phyloP scores from a whole-genome alignment of 1,140 invertebrate genomes.

The Ceratina japonica region DNA sequence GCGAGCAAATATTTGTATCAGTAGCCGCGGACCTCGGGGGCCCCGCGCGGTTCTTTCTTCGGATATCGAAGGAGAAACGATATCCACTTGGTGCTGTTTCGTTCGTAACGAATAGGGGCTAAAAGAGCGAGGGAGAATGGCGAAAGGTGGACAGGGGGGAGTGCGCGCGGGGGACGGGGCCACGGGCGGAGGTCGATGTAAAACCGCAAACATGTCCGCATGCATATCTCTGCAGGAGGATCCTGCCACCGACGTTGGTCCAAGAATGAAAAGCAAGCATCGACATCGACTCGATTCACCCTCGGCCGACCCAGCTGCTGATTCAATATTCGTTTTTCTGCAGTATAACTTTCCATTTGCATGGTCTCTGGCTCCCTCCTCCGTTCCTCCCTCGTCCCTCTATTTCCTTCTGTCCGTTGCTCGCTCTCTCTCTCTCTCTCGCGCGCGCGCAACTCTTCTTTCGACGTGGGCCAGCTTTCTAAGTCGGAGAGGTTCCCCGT shows the following conservation, averaged over 20 bases:
- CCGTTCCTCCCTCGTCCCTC: conserved; percentile 11
- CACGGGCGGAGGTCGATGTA: conserved; percentile 9
- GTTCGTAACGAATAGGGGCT: conserved; percentile 39
- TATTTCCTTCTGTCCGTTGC: conserved; percentile 37
- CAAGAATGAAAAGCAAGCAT: conserved; percentile 74
- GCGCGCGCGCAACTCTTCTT: conserved; percentile 54
- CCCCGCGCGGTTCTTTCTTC: conserved; percentile 19
- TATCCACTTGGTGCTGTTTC: conserved; percentile 37
- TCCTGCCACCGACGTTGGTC: conserved; percentile 68
- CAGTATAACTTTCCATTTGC: conserved; percentile 79
- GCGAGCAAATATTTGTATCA: conserved; percentile 35
- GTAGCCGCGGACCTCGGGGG: background rate
- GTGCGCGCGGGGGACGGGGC: too few relatives aligned
- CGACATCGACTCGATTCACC: conserved; percentile 64
- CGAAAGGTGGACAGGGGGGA: too few relatives aligned
- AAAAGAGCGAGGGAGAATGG: conserved; percentile 15
- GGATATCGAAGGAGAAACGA: conserved; percentile 29
- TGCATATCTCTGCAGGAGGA: conserved; percentile 61
- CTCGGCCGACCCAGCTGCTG: conserved; percentile 66
- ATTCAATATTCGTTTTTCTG: conserved; percentile 79
- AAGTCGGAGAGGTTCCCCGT: conserved; percentile 23
- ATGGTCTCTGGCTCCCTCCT: conserved; percentile 64
- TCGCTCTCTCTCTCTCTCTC: conserved; percentile 31
- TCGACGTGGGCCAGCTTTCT: conserved; percentile 56
- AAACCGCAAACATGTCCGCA: conserved; percentile 52